phyloP scores from a whole-genome alignment of 2,888 invertebrate genomes.

The Eupithecia dodoneata region DNA sequence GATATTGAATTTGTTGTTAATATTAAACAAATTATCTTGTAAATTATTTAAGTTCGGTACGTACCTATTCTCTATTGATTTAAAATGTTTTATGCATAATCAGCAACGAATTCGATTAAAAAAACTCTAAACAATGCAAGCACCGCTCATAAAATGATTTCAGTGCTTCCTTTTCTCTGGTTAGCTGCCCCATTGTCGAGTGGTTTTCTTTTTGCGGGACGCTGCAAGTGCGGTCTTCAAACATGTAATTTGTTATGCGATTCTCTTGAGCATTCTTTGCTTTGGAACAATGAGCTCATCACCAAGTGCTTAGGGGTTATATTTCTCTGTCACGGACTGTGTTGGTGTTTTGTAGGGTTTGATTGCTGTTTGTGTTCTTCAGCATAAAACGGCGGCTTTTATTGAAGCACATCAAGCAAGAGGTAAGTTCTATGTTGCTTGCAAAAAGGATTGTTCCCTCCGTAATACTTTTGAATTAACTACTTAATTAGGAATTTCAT shows the following conservation, averaged over 20 bases:
- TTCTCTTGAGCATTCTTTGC: conserved; percentile 40
- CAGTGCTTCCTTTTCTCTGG: conserved; percentile 39
- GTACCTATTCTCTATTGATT: neutral
- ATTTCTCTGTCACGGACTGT: conserved; percentile 9
- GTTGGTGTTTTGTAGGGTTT: conserved; percentile 2
- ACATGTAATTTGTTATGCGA: conserved; percentile 47
- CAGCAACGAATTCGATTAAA: neutral
- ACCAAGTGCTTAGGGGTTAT: conserved; percentile 13
- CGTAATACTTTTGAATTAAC: neutral
- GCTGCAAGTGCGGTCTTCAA: conserved; percentile 51
- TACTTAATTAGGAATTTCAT: neutral
- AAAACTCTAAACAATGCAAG: neutral
- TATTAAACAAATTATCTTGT: neutral
- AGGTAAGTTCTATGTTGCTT: neutral
- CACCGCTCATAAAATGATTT: neutral
- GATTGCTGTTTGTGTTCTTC: conserved; percentile 7
- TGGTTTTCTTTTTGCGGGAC: conserved; percentile 49
- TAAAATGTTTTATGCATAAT: neutral
- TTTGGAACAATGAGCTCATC: conserved; percentile 44
- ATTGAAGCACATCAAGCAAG: too few species aligned
- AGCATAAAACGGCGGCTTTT: too few species aligned
- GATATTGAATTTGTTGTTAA: neutral
- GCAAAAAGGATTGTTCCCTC: neutral
- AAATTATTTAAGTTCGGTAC: neutral
- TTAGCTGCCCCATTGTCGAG: conserved; percentile 47